phyloP scores from a whole-genome alignment of 2,888 invertebrate species.

The Barypeithes pellucidus region DNA sequence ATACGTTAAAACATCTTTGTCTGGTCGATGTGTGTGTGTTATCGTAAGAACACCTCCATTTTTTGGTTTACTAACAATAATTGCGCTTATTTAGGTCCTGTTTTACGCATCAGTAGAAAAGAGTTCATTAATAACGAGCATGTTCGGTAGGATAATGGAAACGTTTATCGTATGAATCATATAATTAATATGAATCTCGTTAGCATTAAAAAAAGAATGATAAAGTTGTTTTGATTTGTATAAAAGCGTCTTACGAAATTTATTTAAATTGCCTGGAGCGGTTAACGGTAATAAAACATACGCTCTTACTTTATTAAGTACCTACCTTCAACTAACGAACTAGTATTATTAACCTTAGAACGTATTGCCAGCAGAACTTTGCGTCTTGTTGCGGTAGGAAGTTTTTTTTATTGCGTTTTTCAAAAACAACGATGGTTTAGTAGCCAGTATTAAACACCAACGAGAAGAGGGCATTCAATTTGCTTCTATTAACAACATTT shows the following conservation, averaged over 20 bases:
- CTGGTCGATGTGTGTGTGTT: slow-evolving; percentile 45
- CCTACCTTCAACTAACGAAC: too few relatives aligned
- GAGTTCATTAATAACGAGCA: slow-evolving; percentile 35
- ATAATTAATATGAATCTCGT: slow-evolving; percentile 36
- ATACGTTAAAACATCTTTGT: slow-evolving; percentile 59
- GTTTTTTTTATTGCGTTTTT: too few relatives aligned
- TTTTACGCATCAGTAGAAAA: slow-evolving; percentile 48
- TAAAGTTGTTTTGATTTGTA: slow-evolving; percentile 26
- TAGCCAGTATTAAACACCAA: too few relatives aligned
- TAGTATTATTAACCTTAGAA: too few relatives aligned
- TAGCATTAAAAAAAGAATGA: slow-evolving; percentile 33
- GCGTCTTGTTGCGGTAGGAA: too few relatives aligned
- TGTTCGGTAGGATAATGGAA: slow-evolving; percentile 32
- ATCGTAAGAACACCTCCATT: slow-evolving; percentile 49
- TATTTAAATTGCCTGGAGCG: not conserved
- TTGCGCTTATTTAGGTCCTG: slow-evolving; percentile 49
- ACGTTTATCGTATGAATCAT: slow-evolving; percentile 48
- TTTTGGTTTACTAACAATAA: slow-evolving; percentile 48
- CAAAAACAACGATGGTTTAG: too few relatives aligned
- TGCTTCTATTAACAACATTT: too few relatives aligned
- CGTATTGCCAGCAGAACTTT: too few relatives aligned
- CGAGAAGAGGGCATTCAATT: too few relatives aligned
- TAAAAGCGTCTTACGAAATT: slow-evolving; percentile 6
- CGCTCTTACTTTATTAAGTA: too few relatives aligned
- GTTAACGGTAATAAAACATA: not conserved